These are phyloP conservation scores for Drosophila melanosoma DNA, from an alignment of 2,888 invertebrate genomes.

Conservation along the genomic window DNA sequence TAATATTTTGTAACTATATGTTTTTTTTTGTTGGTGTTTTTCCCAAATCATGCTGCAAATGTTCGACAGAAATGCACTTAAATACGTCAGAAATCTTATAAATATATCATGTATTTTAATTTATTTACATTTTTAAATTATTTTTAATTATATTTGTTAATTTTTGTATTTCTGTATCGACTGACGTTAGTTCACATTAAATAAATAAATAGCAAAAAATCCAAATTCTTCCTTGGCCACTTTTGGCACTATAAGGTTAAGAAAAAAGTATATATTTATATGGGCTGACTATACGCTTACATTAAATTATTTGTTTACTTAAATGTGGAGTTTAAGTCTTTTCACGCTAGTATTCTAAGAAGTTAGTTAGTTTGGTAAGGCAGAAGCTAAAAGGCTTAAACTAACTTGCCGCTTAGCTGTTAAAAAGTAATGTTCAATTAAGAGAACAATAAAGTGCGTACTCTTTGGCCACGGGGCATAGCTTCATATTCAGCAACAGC, in stretches of 20 bases:
- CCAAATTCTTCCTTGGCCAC: not conserved
- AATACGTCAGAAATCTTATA: too few species aligned
- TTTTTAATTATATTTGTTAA: too few species aligned
- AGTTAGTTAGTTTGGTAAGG: not conserved
- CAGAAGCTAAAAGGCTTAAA: constrained; percentile 7
- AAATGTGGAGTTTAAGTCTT: not conserved
- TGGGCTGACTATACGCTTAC: not conserved
- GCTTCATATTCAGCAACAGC: constrained; percentile 9
- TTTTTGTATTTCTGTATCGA: too few species aligned
- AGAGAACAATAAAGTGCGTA: constrained; percentile 36
- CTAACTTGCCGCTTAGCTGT: not conserved
- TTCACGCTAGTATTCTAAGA: not conserved
- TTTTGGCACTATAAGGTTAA: not conserved
- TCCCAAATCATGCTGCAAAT: too few species aligned
- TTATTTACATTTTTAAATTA: too few species aligned
- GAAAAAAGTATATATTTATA: not conserved
- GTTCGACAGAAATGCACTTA: too few species aligned
- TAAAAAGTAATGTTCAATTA: constrained; percentile 7
- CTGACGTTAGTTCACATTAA: not conserved
- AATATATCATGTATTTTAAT: too few species aligned
- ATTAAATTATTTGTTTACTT: not conserved
- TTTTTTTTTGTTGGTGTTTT: too few species aligned
- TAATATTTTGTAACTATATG: too few species aligned
- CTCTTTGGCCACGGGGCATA: not conserved
- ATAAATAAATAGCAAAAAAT: not conserved